Conservation (phyloP, 1,140 invertebrate species). For the Drosophila miranda region DNA sequence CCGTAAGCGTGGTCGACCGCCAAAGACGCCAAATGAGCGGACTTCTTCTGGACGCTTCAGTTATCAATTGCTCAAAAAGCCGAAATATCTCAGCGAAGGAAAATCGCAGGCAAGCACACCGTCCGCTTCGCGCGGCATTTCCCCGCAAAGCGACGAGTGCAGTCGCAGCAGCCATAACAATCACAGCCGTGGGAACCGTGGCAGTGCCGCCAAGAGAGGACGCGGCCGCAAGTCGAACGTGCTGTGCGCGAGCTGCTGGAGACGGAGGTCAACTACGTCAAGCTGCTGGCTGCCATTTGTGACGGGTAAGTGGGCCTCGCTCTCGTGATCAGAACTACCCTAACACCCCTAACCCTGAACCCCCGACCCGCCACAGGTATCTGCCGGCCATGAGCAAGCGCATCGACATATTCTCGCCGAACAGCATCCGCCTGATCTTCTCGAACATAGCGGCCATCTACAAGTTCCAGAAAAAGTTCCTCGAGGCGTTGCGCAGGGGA, state of each 20-base stretch:
- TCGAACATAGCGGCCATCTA: conserved; percentile 79
- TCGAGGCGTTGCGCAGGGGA: conserved; percentile 67
- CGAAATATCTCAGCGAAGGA: conserved; percentile 92
- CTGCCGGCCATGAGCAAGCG: conserved; percentile 81
- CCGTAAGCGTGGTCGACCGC: conserved; percentile 92
- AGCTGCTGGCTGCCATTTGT: conserved; percentile 74
- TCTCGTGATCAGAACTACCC: too few species aligned
- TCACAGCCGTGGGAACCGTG: conserved; percentile 67
- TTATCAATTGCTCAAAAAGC: conserved; percentile 94
- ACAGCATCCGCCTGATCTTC: conserved; percentile 78
- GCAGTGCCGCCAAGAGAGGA: conserved; percentile 83
- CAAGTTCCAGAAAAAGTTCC: conserved; percentile 74
- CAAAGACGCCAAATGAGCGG: conserved; percentile 92
- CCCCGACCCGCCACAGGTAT: conserved; percentile 48
- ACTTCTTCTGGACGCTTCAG: conserved; percentile 92
- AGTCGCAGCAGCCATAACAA: conserved; percentile 85
- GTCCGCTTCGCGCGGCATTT: conserved; percentile 87
- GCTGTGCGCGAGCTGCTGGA: conserved; percentile 78
- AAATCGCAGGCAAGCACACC: conserved; percentile 88
- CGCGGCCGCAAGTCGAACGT: conserved; percentile 82
- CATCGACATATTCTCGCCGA: conserved; percentile 80
- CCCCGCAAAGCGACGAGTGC: conserved; percentile 87
- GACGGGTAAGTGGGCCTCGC: conserved; percentile 61
- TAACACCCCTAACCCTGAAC: neutral
- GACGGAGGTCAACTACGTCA: conserved; percentile 81